Evolutionary conservation across 1,140 invertebrate species (phyloP).

Genomic region (Meloidogyne exigua): DNA sequence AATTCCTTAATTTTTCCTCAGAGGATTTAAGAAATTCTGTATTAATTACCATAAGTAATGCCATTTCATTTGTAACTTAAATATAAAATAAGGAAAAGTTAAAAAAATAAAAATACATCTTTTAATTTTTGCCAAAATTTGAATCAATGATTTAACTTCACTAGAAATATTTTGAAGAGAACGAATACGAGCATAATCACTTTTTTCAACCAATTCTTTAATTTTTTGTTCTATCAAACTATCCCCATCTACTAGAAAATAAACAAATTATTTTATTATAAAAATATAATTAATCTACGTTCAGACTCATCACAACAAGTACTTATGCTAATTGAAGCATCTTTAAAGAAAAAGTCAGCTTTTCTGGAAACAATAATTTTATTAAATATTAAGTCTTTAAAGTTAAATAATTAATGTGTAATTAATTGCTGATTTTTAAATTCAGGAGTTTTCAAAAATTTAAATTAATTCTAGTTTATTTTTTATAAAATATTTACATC

Average conservation of each 20-base stretch:
- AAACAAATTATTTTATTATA: background rate
- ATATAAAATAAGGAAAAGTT: background rate
- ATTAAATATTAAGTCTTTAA: no score
- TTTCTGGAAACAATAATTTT: background rate
- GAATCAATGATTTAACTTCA: background rate
- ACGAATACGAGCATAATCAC: background rate
- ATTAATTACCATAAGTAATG: background rate
- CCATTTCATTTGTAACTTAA: background rate
- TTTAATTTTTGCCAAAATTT: background rate
- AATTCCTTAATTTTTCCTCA: constrained; percentile 1
- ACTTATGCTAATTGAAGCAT: background rate
- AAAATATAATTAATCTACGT: background rate
- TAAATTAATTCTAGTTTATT: no score
- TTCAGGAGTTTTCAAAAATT: no score
- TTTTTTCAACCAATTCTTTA: background rate
- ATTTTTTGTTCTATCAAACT: background rate
- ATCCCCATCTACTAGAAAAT: background rate
- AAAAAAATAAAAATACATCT: background rate
- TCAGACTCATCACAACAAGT: background rate
- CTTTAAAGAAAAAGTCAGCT: background rate
- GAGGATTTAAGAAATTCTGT: constrained; percentile 4
- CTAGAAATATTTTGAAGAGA: background rate
- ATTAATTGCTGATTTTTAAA: no score
- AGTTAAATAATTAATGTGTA: no score
- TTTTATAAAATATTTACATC: background rate